These are phyloP conservation scores for Drosophila nr. perissopoda DNA, from an alignment of 2,888 invertebrate genomes.

Conservation along the genomic window DNA sequence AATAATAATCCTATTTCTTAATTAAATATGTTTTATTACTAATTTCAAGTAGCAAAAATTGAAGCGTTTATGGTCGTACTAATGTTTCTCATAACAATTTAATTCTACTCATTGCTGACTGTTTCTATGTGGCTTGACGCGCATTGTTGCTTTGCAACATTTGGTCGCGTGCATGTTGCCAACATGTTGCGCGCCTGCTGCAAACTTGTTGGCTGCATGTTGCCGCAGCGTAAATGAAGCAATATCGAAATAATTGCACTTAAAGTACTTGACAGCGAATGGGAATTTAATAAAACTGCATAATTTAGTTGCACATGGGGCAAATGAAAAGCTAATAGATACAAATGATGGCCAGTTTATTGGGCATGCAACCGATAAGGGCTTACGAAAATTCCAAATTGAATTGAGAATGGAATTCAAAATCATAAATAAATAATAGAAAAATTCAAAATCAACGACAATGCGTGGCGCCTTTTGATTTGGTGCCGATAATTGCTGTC, in stretches of 20 bases:
- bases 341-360: conserved; percentile 41
- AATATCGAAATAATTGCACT: conserved; percentile 58
- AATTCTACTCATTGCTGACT: neutral
- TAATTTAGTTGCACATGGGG: conserved; percentile 46
- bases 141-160: conserved; percentile 45
- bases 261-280: conserved; percentile 51
- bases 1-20: neutral
- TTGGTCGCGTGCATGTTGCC: conserved; percentile 38
- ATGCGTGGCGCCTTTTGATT: conserved; percentile 61
- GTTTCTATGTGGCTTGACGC: conserved; percentile 5
- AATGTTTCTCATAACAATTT: neutral
- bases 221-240: conserved; percentile 50
- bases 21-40: neutral
- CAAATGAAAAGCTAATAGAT: conserved; percentile 58
- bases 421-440: conserved; percentile 41
- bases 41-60: neutral
- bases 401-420: conserved; percentile 30
- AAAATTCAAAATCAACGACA: conserved; percentile 30
- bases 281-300: conserved; percentile 38
- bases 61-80: neutral
- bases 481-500: conserved; percentile 77
- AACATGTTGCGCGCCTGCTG: conserved; percentile 56
- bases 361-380: conserved; percentile 47
- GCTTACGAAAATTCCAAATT: conserved; percentile 27
- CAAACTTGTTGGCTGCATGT: conserved; percentile 68